These are phyloP conservation scores for Dione juno DNA, from an alignment of 2,888 invertebrate genomes.

Conservation along the genomic window DNA sequence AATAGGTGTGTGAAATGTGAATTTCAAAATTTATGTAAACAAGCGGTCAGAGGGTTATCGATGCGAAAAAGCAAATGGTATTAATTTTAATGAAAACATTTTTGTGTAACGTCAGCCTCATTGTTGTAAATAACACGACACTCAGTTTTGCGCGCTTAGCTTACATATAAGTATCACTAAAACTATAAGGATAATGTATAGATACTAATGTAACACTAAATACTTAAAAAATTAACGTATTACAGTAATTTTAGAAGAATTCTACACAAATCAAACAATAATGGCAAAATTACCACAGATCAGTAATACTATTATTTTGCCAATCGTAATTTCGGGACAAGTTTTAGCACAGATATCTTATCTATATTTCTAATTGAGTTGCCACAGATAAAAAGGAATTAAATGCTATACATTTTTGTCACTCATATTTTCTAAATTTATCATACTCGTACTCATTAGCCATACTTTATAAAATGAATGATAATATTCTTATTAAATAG, in stretches of 20 bases:
- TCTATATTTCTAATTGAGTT: not conserved
- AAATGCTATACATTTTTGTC: too few relatives aligned
- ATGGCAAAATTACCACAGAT: not conserved
- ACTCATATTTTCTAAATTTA: too few relatives aligned
- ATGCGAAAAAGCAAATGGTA: slow-evolving; percentile 24
- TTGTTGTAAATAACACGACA: slow-evolving; percentile 10
- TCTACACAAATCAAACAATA: not conserved
- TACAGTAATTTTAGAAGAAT: not conserved
- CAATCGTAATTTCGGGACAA: not conserved
- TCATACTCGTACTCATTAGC: too few relatives aligned
- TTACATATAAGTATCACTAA: not conserved
- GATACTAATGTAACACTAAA: not conserved
- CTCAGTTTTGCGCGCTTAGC: not conserved
- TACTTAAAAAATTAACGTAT: not conserved
- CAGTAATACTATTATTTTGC: not conserved
- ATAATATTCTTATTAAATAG: too few relatives aligned
- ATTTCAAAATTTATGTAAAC: slow-evolving; percentile 18
- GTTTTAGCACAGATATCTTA: slow-evolving; percentile 1
- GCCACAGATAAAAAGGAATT: not conserved
- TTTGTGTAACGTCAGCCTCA: slow-evolving; percentile 12
- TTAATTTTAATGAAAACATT: slow-evolving; percentile 21
- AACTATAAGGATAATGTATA: not conserved
- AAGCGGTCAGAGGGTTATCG: slow-evolving; percentile 39
- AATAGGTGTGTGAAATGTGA: not conserved
- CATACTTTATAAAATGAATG: too few relatives aligned